Conservation (phyloP, 1,140 invertebrate species). For the Teleopsis dalmanni region DNA sequence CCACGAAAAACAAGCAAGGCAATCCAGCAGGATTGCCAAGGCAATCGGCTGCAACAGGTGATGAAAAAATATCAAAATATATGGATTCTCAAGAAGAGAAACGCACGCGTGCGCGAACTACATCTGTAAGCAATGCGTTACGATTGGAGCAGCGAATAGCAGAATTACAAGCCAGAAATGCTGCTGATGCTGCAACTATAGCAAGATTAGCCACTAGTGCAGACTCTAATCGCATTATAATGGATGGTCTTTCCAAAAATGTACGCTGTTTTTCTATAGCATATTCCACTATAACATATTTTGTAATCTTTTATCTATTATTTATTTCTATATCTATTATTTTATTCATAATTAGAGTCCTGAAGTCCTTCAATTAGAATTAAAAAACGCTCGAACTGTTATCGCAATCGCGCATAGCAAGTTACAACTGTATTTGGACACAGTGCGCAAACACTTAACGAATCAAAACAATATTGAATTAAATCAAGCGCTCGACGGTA, state of each 20-base stretch:
- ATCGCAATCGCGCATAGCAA: constrained; percentile 43
- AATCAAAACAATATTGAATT: constrained; percentile 24
- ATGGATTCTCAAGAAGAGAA: neutral
- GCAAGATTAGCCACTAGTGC: constrained; percentile 17
- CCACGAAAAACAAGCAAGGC: neutral
- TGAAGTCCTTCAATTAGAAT: constrained; percentile 38
- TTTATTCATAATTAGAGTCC: constrained; percentile 35
- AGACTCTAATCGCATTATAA: constrained; percentile 20
- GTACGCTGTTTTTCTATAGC: constrained; percentile 13
- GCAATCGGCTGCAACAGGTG: neutral
- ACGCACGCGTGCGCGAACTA: neutral
- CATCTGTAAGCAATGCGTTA: constrained; percentile 1
- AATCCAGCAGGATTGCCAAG: neutral
- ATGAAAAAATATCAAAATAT: too few species aligned
- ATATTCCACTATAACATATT: neutral
- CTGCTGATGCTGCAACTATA: constrained; percentile 22
- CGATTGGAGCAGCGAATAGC: constrained; percentile 30
- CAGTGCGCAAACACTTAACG: constrained; percentile 33
- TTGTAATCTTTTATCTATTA: neutral
- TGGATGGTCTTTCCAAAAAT: constrained; percentile 34
- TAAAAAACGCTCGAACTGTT: constrained; percentile 43
- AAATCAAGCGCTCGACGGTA: constrained; percentile 41
- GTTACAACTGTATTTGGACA: constrained; percentile 37
- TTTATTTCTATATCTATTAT: neutral
- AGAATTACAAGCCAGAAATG: constrained; percentile 29